phyloP scores from a whole-genome alignment of 2,113 vertebrate genomes.

The Cervus canadensis region DNA sequence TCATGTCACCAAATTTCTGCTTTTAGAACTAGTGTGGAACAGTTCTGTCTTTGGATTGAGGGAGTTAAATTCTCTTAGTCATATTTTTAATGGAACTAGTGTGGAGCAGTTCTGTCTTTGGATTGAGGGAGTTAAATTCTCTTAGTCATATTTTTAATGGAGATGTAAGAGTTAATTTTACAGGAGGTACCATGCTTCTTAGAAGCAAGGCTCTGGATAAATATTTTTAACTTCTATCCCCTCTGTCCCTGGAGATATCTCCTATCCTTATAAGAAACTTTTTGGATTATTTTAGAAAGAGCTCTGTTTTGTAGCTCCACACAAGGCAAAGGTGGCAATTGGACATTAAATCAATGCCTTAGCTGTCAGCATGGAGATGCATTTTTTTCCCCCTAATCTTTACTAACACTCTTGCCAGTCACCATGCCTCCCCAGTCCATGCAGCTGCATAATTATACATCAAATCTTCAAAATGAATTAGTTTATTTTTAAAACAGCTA shows the following conservation, averaged over 20 bases:
- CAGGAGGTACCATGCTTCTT: not conserved
- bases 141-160: not conserved
- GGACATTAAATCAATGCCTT: conserved; percentile 21
- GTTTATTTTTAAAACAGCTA: conserved; percentile 76
- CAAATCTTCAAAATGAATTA: conserved; percentile 74
- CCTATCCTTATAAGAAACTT: not conserved
- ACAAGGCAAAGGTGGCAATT: conserved; percentile 15
- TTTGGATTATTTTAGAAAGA: not conserved
- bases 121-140: not conserved
- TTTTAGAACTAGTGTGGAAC: not conserved
- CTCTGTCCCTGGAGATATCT: not conserved
- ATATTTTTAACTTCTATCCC: not conserved
- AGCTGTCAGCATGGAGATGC: conserved; percentile 10
- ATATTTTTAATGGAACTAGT: not conserved
- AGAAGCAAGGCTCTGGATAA: not conserved
- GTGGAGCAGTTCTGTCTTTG: not conserved
- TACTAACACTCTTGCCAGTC: conserved; percentile 44
- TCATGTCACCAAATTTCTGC: not conserved
- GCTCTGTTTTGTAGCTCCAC: not conserved
- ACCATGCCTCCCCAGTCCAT: conserved; percentile 45
- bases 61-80: not conserved
- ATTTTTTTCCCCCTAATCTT: conserved; percentile 41
- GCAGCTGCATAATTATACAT: conserved; percentile 73
- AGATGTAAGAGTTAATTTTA: conserved; percentile 20
- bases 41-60: not conserved